Base-by-base conservation (phyloP, 1,140 invertebrate species). In the Leptinotarsa texana region DNA sequence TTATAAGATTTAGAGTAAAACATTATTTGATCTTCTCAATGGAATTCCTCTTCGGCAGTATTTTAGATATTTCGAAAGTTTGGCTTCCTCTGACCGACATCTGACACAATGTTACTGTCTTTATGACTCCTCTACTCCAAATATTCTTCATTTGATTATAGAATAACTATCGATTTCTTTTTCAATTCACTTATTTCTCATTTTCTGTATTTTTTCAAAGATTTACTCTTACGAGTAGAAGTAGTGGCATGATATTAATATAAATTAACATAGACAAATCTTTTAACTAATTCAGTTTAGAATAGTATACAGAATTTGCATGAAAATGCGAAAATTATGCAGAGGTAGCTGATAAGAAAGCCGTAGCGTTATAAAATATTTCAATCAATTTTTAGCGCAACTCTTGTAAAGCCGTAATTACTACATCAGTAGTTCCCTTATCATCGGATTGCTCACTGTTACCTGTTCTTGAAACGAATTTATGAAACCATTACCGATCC, bases 391-490 rank as follows among this genome's bases (percentile, higher is more conserved):
- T 57, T 57, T 57, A 57, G 33, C 51, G 15, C 51, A 18, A 57
- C 51, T 57, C 51, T 57, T 57, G 51, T 18, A 57, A 57, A 57
- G 4, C 51, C 13, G 51, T 57, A 57, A 57, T 57, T 57, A 57
- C 51, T 57, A 57, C 51, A 57, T 57, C 51, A 57, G 51, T 57
- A 57, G 51, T 57, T 57, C 17, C n/a, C 51, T 57, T 57, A 57
- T 57, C 51, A 57, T 57, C 51, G 51, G 51, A 57, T 57, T 57
- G 51, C 51, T 15, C 51, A 17, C n/a, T 57, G 51, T 57, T 57
- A 57, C 51, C 51, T 57, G 51, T 57, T 57, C 51, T 57, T 57
- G 51, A 57, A 57, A 57, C 17, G n/a, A 57, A 57, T 57, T 57
- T 57, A 57, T 57, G 51, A 57, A 57, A 57, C 51, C 51, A 57